These are phyloP conservation scores for Lycodopsis pacificus DNA, from an alignment of 2,797 vertebrate species.

Conservation along the genomic window DNA sequence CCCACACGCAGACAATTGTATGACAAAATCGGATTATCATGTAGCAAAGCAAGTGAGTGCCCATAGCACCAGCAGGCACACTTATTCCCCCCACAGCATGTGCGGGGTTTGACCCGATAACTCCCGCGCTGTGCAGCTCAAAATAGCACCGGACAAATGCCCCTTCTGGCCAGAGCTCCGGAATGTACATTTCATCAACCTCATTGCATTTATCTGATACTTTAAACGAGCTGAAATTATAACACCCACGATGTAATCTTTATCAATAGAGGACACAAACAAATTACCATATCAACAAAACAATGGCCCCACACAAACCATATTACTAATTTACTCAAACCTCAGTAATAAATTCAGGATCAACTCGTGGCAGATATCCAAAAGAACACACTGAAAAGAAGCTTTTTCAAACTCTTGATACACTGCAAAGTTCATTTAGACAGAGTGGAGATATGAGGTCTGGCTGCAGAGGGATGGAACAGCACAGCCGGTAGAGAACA, in stretches of 20 bases:
- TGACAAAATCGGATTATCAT: not conserved
- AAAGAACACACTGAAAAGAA: not conserved
- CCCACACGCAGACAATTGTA: not conserved
- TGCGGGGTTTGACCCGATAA: not conserved
- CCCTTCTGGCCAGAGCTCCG: not conserved
- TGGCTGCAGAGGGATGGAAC: slow-evolving; percentile 6
- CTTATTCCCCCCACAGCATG: not conserved
- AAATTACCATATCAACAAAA: not conserved
- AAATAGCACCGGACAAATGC: not conserved
- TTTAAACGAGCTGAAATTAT: not conserved
- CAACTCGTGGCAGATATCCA: not conserved
- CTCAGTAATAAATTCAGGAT: not conserved
- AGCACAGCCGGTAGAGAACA: slow-evolving; percentile 39
- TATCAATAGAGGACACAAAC: not conserved
- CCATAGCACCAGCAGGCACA: not conserved
- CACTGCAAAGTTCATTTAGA: slow-evolving; percentile 34
- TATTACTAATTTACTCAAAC: not conserved
- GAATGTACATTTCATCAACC: not conserved
- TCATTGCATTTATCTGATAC: not conserved
- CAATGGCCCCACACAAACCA: not conserved
- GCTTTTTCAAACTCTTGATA: slow-evolving; percentile 23
- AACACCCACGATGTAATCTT: not conserved
- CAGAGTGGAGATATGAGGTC: slow-evolving; percentile 17
- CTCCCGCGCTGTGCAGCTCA: not conserved
- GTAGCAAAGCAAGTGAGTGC: not conserved